phyloP scores from a whole-genome alignment of 2,888 invertebrate species.

The Drosophila peninsularis region DNA sequence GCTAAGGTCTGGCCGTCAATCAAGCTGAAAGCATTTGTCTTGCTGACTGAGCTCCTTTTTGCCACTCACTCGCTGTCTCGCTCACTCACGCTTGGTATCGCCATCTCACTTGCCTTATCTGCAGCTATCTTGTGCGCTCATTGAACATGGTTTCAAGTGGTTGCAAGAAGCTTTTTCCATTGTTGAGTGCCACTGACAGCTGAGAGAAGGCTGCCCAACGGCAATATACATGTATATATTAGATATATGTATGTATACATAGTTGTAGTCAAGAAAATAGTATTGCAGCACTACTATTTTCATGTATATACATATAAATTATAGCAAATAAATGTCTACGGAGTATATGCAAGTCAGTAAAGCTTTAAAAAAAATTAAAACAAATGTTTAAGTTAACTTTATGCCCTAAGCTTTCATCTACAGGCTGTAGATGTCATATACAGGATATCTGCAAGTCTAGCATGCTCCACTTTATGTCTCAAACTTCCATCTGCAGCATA shows the following conservation, averaged over 20 bases:
- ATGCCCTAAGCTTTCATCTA: background rate
- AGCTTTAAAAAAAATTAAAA: background rate
- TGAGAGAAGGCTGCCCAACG: background rate
- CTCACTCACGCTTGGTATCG: background rate
- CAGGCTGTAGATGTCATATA: too few relatives aligned
- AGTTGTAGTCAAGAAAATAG: background rate
- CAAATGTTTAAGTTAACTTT: background rate
- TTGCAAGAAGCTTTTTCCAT: background rate
- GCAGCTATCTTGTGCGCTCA: background rate
- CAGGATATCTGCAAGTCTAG: too few relatives aligned
- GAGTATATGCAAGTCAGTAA: background rate
- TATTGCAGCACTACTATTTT: background rate
- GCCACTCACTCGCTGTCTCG: background rate
- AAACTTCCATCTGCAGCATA: too few relatives aligned
- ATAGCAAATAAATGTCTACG: background rate
- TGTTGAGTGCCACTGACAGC: constrained; percentile 1
- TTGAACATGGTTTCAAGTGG: constrained; percentile 2
- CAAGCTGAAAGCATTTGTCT: constrained; percentile 56
- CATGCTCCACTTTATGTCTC: too few relatives aligned
- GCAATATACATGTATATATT: background rate
- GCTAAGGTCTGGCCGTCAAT: constrained; percentile 52
- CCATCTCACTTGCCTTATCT: background rate
- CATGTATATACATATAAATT: background rate
- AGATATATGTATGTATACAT: background rate
- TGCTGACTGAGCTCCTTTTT: constrained; percentile 11